Percentiles rank a stretch among this genome's conserved stretches.
phyloP scores from a whole-genome alignment of 2,797 vertebrate species.

The Megalops cyprinoides region DNA sequence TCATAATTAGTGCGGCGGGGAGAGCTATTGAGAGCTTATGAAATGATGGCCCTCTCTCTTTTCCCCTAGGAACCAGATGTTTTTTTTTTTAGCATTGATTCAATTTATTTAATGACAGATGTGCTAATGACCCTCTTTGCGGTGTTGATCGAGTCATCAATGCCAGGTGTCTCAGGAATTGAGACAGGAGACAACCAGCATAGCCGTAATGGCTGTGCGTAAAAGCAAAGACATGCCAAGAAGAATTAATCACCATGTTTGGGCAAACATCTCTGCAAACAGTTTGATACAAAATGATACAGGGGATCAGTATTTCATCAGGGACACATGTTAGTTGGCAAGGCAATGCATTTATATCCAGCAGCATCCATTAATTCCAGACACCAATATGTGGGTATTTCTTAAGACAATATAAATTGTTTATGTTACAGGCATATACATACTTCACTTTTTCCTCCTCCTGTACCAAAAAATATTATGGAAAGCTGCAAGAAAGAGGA shows the following conservation, averaged over 20 bases:
- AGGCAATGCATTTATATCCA: background rate
- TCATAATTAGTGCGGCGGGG: constrained; percentile 86
- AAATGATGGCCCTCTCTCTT: constrained; percentile 67
- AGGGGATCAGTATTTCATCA: background rate
- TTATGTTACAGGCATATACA: too few species aligned
- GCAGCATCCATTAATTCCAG: background rate
- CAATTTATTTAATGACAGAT: constrained; percentile 84
- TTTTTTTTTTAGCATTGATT: constrained; percentile 81
- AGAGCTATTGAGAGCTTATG: constrained; percentile 75
- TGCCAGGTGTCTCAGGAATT: constrained; percentile 60
- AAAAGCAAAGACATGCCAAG: background rate
- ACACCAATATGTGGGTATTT: background rate
- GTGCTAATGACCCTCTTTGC: constrained; percentile 78
- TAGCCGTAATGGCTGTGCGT: background rate
- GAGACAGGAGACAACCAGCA: constrained; percentile 12
- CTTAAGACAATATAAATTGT: too few species aligned
- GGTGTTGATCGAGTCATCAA: constrained; percentile 74
- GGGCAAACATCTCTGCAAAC: background rate
- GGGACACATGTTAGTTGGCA: background rate
- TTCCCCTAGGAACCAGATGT: constrained; percentile 78
- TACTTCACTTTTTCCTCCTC: too few species aligned
- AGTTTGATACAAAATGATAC: constrained; percentile 5
- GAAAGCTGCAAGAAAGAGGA: too few species aligned
- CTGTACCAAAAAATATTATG: too few species aligned
- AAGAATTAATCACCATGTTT: constrained; percentile 17